Percentiles rank a stretch among this genome's conserved stretches.
phyloP scores from a whole-genome alignment of 2,113 vertebrate genomes.

The Ptyas mucosa region DNA sequence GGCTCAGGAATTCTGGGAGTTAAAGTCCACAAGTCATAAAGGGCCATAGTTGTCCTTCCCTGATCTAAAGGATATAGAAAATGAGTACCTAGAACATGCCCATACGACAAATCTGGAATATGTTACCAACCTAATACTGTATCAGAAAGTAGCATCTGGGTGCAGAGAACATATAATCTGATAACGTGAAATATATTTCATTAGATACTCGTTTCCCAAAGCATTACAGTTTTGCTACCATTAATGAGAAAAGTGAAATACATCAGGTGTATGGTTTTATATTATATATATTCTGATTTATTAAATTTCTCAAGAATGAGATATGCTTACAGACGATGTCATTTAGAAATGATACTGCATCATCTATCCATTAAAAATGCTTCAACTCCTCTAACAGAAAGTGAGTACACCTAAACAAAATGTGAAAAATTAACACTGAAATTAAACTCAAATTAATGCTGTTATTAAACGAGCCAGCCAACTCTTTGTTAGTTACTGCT shows the following conservation, averaged over 20 bases:
- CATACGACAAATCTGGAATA: background rate
- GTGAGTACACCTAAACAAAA: conserved; percentile 43
- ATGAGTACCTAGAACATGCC: background rate
- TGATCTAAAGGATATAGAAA: background rate
- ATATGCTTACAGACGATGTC: conserved; percentile 31
- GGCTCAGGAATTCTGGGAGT: too few species aligned
- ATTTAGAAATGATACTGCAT: conserved; percentile 43
- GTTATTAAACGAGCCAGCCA: conserved; percentile 41
- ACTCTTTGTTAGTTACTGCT: conserved; percentile 49
- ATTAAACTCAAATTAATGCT: conserved; percentile 36
- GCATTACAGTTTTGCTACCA: conserved; percentile 2
- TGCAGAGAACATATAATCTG: background rate
- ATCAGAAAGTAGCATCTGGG: background rate
- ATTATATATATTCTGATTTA: conserved; percentile 30
- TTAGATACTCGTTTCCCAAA: conserved; percentile 22
- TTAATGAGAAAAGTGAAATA: conserved; percentile 42
- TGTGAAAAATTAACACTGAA: conserved; percentile 41
- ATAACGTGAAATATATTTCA: background rate
- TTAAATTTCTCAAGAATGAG: conserved; percentile 38
- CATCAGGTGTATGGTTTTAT: conserved; percentile 25
- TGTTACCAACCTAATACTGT: background rate
- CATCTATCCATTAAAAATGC: conserved; percentile 45
- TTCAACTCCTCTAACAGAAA: conserved; percentile 43
- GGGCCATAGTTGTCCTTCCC: too few species aligned
- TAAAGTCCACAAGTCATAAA: too few species aligned